Base-by-base conservation (phyloP, 2,888 invertebrate genomes). In the Mylabris sibirica region DNA sequence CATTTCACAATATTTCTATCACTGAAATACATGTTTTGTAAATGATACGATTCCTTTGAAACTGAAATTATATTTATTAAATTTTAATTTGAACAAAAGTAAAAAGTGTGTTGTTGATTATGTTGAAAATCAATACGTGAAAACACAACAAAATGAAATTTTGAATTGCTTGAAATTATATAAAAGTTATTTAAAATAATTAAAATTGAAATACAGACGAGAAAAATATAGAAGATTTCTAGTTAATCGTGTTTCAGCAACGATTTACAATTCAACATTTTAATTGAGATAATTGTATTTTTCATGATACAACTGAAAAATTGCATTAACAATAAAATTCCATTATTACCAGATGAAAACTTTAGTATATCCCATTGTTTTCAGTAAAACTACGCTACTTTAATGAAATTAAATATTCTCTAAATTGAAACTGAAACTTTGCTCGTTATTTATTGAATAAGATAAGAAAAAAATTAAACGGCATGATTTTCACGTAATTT, bases 231-330 rank as follows among this genome's bases (percentile, higher is more conserved):
- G 20, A 35, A 8, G 44, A 35, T 49, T 59, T 26, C 22, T 4
- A n/a, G 12, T 35, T 26, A 49, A 63, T 63, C 30, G 57, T n/a
- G n/a, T 53, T 49, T 44, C n/a, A 35, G 57, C 35, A 63, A 53
- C 57, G 30, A 30, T 30, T 30, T 30, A 30, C 30, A 30, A 30
- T 30, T 30, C 30, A 6, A 30, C 4, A 30, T 30, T 30, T 0
- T 30, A 30, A 30, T 30, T 30, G 30, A 30, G 30, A 30, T 30
- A 30, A 30, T 30, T 30, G 30, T 30, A 30, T 30, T 30, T 30
- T 30, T 30, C 30, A 30, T 8, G 30, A 30, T 30, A 30, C 30
- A 30, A 30, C 30, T 30, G 30, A 30, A 30, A 30, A 30, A 30
- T 30, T 8, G 30, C 30, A 11, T 11, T 11, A 35, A 35, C 11